Evolutionary conservation across 2,888 invertebrate genomes (phyloP).

Genomic region (Nebria salina): DNA sequence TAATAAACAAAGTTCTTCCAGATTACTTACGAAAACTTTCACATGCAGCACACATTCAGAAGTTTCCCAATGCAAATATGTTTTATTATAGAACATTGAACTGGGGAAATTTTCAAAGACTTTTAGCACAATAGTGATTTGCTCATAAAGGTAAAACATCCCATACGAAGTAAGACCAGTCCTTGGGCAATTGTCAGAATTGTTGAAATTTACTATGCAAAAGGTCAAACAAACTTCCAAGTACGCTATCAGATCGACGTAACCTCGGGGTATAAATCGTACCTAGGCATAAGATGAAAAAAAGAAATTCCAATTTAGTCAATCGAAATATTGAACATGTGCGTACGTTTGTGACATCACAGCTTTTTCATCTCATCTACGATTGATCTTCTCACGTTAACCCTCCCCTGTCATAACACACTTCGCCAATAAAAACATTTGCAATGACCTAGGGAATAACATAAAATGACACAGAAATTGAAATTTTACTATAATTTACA

Average conservation of each 20-base stretch:
- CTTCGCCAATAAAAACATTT: too few relatives aligned
- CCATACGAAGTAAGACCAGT: too few relatives aligned
- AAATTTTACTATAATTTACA: not conserved
- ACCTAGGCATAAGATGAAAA: not conserved
- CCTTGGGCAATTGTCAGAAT: not conserved
- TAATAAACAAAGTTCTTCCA: too few relatives aligned
- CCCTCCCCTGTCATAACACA: not conserved
- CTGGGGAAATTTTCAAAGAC: too few relatives aligned
- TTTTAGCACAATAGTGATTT: too few relatives aligned
- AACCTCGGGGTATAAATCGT: not conserved
- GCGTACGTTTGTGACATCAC: not conserved
- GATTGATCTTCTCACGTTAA: not conserved
- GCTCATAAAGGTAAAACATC: too few relatives aligned
- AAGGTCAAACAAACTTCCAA: not conserved
- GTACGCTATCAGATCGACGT: not conserved
- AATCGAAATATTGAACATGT: constrained; percentile 1
- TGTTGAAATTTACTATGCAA: not conserved
- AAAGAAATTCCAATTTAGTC: not conserved
- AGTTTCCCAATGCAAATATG: too few relatives aligned
- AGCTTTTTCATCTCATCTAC: not conserved
- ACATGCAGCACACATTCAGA: too few relatives aligned
- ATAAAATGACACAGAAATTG: too few relatives aligned
- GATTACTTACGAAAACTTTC: too few relatives aligned
- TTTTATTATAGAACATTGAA: too few relatives aligned
- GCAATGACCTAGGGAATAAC: too few relatives aligned